Conservation (phyloP, 2,888 invertebrate species). For the Odiellus spinosus region DNA sequence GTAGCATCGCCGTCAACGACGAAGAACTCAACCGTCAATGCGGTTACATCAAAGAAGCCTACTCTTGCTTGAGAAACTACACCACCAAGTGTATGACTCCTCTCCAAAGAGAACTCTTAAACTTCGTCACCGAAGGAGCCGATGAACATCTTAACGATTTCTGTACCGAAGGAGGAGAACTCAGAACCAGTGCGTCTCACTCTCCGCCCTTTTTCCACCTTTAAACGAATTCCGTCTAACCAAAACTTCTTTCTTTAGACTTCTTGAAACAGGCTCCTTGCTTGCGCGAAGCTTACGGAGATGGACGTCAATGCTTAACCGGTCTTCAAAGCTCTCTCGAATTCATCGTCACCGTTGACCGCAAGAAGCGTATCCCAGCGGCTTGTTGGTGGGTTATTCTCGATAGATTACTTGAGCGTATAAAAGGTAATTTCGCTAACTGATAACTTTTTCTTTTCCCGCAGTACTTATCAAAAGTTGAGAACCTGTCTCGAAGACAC, state of each 20-base stretch:
- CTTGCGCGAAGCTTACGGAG: conserved; percentile 17
- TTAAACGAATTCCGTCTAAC: neutral
- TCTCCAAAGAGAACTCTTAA: conserved; percentile 19
- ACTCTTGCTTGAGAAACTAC: conserved; percentile 18
- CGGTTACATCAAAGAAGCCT: conserved; percentile 17
- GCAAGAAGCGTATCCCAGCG: conserved; percentile 19
- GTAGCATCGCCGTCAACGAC: conserved; percentile 19
- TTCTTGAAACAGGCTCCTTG: conserved; percentile 20
- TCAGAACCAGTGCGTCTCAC: conserved; percentile 14
- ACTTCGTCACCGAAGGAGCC: conserved; percentile 19
- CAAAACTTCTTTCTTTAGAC: conserved; percentile 4
- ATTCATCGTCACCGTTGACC: conserved; percentile 15
- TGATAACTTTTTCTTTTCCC: too few species aligned
- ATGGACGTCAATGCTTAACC: conserved; percentile 18
- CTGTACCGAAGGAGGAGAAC: conserved; percentile 18
- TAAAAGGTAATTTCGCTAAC: too few species aligned
- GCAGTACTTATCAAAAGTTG: neutral
- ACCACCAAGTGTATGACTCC: conserved; percentile 21
- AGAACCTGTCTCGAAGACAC: neutral
- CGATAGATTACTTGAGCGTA: too few species aligned
- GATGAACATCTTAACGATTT: conserved; percentile 18
- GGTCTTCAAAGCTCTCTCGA: conserved; percentile 20
- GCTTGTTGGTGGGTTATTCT: conserved; percentile 16
- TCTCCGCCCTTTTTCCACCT: neutral
- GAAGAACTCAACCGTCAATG: conserved; percentile 20